Evolutionary conservation across 2,113 vertebrate genomes (phyloP), one percentile per base, ranked within the genome.

Genomic region (Protobothrops flavoviridis): DNA sequence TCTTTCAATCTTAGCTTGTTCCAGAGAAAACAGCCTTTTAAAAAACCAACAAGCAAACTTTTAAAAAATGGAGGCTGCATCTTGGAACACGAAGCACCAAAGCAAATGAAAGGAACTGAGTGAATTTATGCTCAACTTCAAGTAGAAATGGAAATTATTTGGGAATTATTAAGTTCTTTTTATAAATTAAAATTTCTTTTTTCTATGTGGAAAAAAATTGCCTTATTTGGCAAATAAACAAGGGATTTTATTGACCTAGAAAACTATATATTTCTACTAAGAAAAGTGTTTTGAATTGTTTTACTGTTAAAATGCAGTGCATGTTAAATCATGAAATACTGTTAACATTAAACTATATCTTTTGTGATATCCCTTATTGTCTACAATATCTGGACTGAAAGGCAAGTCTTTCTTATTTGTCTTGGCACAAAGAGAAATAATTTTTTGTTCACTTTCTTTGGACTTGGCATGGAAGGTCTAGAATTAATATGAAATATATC

Each of bases 11-110:
- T 56, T 10, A 2, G 3, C 33, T 69, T 87, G 55, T 57, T 91
- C 89, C 87, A 91, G 52, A 89, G 93, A 94, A 95, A 95, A 3
- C 59, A 94, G 64, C 85, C 88, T 39, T 91, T 95, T 45, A 81
- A 89, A 95, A 95, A 64, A 91, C 92, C 91, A 91, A 11, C 9
- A 53, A 8, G 48, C 10, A 87, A 50, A 12, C 85, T 87, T 48
- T 94, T 85, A 69, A 56, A 48, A 94, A 91, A 85, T 0, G 0
- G 57, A 24, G 90, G 29, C 56, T 93, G 26, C 29, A 94, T 39
- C 23, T 89, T 33, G 86, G 43, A 87, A 95, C 88, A 21, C 53
- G 69, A 12, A 48, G 0, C 87, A 91, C 85, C 20, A 0, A 39
- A 55, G 57, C 59, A 93, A 55, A 69, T n/a, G 5, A 93, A 94